Evolutionary conservation across 2,113 vertebrate genomes (phyloP).

Genomic region (Promerops cafer): DNA sequence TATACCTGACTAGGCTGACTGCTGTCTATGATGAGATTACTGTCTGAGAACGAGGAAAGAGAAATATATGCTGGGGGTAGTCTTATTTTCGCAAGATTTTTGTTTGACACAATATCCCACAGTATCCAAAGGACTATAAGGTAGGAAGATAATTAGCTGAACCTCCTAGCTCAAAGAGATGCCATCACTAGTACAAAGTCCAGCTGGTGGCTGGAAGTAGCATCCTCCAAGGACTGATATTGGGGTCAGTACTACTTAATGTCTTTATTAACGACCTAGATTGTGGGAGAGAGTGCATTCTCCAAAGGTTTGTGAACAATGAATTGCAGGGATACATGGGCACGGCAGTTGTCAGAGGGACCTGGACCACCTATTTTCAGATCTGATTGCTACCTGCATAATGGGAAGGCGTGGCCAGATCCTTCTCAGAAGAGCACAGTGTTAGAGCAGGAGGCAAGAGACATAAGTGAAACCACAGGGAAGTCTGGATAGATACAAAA

Average conservation of each 20-base stretch:
- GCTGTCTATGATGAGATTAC: not conserved
- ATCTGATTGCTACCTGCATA: not conserved
- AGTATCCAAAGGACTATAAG: not conserved
- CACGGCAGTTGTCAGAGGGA: not conserved
- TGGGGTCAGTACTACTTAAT: not conserved
- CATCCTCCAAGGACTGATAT: not conserved
- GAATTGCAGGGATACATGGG: not conserved
- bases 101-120: not conserved
- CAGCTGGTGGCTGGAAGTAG: not conserved
- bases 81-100: not conserved
- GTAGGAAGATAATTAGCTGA: not conserved
- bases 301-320: not conserved
- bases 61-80: not conserved
- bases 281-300: not conserved
- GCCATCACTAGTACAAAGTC: not conserved
- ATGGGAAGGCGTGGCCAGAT: not conserved
- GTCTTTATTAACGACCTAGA: not conserved
- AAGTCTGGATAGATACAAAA: not conserved
- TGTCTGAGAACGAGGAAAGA: not conserved
- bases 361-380: not conserved
- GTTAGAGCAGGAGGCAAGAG: not conserved
- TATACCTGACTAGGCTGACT: not conserved
- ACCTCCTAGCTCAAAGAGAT: not conserved
- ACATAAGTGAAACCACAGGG: not conserved
- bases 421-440: not conserved